Conservation (phyloP, 2,797 vertebrate genomes). For the Antennarius maculatus region DNA sequence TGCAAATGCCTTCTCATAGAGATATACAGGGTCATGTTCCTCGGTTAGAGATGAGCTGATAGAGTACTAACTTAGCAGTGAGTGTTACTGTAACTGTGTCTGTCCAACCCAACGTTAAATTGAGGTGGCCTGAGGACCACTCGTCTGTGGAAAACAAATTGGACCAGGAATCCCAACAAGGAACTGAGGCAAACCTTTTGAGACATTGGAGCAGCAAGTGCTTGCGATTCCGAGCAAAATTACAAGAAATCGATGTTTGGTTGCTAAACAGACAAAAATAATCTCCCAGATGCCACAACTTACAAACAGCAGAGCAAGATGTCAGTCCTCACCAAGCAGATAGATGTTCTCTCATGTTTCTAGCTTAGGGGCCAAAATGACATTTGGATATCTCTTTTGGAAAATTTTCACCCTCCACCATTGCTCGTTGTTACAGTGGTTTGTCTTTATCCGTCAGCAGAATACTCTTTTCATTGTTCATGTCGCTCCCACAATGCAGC, state of each 20-base stretch:
- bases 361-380: constrained; percentile 43
- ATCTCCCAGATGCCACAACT: constrained; percentile 44
- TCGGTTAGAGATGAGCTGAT: constrained; percentile 60
- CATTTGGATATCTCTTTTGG: constrained; percentile 53
- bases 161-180: constrained; percentile 31
- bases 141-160: constrained; percentile 39
- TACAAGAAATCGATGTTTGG: constrained; percentile 15
- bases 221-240: constrained; percentile 28
- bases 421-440: constrained; percentile 56
- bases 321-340: constrained; percentile 30
- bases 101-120: constrained; percentile 54
- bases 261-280: constrained; percentile 35
- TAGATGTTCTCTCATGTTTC: constrained; percentile 40
- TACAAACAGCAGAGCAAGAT: constrained; percentile 55
- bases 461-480: constrained; percentile 62
- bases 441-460: constrained; percentile 63
- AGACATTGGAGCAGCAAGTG: constrained; percentile 29
- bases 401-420: constrained; percentile 36
- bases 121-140: constrained; percentile 58
- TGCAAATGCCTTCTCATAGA: constrained; percentile 69
- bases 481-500: constrained; percentile 58
- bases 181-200: constrained; percentile 34
- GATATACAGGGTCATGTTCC: constrained; percentile 79
- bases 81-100: constrained; percentile 70
- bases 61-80: constrained; percentile 67